phyloP scores from a whole-genome alignment of 2,888 invertebrate species.

The Aricia artaxerxes region DNA sequence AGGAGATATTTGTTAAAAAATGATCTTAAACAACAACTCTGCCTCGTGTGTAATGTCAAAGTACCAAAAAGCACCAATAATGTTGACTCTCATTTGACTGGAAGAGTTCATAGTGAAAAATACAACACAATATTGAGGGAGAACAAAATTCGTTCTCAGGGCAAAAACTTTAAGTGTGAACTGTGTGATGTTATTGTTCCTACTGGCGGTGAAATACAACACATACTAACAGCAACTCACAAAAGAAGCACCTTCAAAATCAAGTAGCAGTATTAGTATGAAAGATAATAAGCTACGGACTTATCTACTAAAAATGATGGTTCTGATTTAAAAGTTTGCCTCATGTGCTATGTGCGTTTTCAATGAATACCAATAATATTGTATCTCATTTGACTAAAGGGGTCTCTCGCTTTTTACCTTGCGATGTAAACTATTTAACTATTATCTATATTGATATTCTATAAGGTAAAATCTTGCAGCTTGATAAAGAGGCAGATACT shows the following conservation, averaged over 20 bases:
- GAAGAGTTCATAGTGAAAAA: neutral
- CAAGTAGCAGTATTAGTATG: neutral
- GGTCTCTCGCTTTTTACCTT: too few relatives aligned
- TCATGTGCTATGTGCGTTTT: too few relatives aligned
- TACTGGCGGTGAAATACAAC: neutral
- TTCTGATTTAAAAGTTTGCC: too few relatives aligned
- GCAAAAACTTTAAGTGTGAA: neutral
- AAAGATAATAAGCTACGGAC: neutral
- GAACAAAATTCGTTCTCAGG: neutral
- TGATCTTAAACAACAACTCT: neutral
- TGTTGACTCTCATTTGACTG: conserved; percentile 16
- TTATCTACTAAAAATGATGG: neutral
- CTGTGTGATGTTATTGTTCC: neutral
- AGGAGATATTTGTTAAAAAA: conserved; percentile 1
- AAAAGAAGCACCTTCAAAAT: neutral
- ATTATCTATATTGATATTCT: too few relatives aligned
- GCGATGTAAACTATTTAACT: too few relatives aligned
- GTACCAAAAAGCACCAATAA: conserved; percentile 6
- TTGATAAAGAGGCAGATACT: too few relatives aligned
- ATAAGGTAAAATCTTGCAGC: too few relatives aligned
- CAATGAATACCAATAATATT: neutral
- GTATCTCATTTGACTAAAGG: too few relatives aligned
- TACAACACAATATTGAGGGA: neutral
- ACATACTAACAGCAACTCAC: neutral
- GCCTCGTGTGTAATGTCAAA: conserved; percentile 12